Conservation (phyloP, 2,113 vertebrate species). For the Dicerorhinus sumatrensis region DNA sequence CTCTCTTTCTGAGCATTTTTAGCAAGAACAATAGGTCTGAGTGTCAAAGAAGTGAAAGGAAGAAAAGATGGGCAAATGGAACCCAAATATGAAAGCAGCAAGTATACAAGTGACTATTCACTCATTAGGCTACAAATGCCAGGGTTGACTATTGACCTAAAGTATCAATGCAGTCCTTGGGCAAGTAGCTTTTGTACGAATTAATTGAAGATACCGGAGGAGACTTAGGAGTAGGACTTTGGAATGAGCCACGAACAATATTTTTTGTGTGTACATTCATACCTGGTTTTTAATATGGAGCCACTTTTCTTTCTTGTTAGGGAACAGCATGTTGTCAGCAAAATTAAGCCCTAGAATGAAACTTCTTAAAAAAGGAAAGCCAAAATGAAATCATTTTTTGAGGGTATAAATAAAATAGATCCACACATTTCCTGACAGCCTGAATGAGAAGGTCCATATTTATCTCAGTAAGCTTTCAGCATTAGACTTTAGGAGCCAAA, state of each 20-base stretch:
- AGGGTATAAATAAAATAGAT: constrained; percentile 80
- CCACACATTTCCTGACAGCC: constrained; percentile 75
- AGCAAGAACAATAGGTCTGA: constrained; percentile 24
- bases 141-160: constrained; percentile 49
- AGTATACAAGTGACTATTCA: neutral
- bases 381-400: constrained; percentile 79
- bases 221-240: constrained; percentile 38
- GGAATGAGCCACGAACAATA: neutral
- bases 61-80: constrained; percentile 11
- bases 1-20: constrained; percentile 51
- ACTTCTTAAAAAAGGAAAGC: constrained; percentile 75
- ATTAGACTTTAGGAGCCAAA: constrained; percentile 76
- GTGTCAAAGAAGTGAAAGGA: constrained; percentile 17
- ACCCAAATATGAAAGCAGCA: constrained; percentile 27
- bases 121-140: constrained; percentile 19
- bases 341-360: constrained; percentile 72
- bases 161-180: neutral
- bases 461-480: constrained; percentile 77
- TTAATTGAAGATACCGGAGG: constrained; percentile 36
- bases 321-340: constrained; percentile 68
- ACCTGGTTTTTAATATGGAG: constrained; percentile 62
- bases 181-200: constrained; percentile 48
- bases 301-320: constrained; percentile 64
- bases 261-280: constrained; percentile 40
- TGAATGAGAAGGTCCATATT: constrained; percentile 78